Conservation (phyloP, 2,797 vertebrate species). For the Ctenosaura bakeri region DNA sequence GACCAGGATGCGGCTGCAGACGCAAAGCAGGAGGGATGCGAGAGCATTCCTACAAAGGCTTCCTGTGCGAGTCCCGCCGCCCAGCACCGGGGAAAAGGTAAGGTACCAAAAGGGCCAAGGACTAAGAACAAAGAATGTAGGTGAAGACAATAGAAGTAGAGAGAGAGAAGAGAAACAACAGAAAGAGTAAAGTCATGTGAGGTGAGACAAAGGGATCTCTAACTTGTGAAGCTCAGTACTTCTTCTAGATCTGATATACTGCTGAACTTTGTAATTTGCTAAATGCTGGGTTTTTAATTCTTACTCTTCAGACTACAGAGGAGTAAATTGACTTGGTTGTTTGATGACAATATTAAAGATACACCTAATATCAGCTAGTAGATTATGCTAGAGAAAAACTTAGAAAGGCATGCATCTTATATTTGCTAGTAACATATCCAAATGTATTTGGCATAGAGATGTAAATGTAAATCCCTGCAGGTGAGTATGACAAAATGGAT, state of each 20-base stretch:
- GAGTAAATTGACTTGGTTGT: neutral
- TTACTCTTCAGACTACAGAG: neutral
- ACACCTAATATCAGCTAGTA: neutral
- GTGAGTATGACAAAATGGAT: constrained; percentile 14
- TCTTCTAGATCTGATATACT: neutral
- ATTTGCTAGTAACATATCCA: neutral
- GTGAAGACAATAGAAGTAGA: too few species aligned
- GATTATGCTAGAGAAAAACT: neutral
- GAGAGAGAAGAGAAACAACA: too few species aligned
- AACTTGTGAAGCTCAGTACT: neutral
- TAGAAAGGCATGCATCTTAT: neutral
- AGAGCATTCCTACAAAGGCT: too few species aligned
- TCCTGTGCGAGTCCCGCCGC: too few species aligned
- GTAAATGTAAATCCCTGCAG: neutral
- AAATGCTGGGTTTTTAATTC: neutral
- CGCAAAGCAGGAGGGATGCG: too few species aligned
- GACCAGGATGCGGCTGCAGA: too few species aligned
- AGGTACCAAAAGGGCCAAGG: too few species aligned
- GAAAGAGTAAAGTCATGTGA: too few species aligned
- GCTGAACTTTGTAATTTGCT: neutral
- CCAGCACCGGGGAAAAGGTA: too few species aligned
- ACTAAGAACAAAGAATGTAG: neutral
- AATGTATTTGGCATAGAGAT: constrained; percentile 24
- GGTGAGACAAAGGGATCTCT: too few species aligned
- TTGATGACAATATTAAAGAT: neutral